A percentile compares a stretch with the other conserved stretches of the same genome.
phyloP scores from a whole-genome alignment of 2,888 invertebrate genomes.

The Tuta absoluta region DNA sequence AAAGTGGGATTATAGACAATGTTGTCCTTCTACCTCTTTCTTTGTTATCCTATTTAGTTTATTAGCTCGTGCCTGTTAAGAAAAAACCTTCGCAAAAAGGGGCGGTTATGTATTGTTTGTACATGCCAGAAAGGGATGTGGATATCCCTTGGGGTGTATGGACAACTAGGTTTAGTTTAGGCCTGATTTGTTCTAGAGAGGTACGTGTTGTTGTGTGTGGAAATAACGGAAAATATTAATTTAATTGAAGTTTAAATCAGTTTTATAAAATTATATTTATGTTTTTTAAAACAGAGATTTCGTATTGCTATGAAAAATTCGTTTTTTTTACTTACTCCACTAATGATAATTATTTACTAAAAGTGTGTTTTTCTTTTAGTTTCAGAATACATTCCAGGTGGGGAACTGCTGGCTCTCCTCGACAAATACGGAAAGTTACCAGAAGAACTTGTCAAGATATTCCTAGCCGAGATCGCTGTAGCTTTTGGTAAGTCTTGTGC shows the following conservation, averaged over 20 bases:
- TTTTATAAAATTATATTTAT: too few relatives aligned
- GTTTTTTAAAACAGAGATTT: too few relatives aligned
- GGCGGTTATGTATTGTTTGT: neutral
- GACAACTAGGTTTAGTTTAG: neutral
- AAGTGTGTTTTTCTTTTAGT: constrained; percentile 73
- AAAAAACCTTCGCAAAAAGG: neutral
- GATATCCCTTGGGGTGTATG: neutral
- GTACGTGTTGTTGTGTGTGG: too few relatives aligned
- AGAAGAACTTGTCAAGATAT: constrained; percentile 89
- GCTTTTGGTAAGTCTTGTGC: constrained; percentile 90
- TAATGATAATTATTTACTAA: neutral
- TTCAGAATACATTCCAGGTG: constrained; percentile 91
- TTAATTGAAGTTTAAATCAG: too few relatives aligned
- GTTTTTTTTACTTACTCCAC: neutral
- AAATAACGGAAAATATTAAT: too few relatives aligned
- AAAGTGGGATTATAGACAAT: neutral
- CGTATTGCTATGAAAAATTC: neutral
- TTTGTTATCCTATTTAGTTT: neutral
- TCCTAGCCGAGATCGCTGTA: constrained; percentile 92
- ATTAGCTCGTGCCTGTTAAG: neutral
- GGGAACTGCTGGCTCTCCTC: constrained; percentile 90
- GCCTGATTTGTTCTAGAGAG: neutral
- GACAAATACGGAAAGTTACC: constrained; percentile 87
- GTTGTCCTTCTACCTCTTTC: neutral
- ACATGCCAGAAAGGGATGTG: neutral